These are phyloP conservation scores for Lampropteryx suffumata DNA, from an alignment of 2,888 invertebrate species.

Conservation along the genomic window DNA sequence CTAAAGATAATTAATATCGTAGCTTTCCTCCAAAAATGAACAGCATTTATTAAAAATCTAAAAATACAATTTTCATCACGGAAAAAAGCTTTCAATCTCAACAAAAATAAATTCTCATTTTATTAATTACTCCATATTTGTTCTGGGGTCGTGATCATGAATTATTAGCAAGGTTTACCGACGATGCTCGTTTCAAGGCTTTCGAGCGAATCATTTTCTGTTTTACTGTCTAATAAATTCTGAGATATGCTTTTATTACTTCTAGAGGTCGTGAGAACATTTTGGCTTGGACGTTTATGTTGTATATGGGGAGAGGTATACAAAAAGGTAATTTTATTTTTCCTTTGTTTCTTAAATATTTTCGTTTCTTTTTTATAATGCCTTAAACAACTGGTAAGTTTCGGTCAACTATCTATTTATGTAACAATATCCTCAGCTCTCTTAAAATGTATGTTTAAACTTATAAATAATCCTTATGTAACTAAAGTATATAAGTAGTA, in stretches of 20 bases:
- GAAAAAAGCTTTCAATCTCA: slow-evolving; percentile 39
- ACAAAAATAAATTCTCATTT: slow-evolving; percentile 43
- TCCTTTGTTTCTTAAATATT: no score
- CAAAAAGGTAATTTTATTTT: background rate
- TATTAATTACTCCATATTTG: slow-evolving; percentile 52
- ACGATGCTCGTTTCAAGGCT: slow-evolving; percentile 30
- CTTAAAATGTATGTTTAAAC: no score
- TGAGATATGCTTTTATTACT: slow-evolving; percentile 33
- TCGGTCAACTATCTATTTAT: no score
- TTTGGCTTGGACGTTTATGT: slow-evolving; percentile 10
- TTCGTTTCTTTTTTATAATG: no score
- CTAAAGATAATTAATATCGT: no score
- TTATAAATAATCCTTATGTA: no score
- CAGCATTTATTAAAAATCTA: no score
- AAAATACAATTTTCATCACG: slow-evolving; percentile 16
- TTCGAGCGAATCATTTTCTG: slow-evolving; percentile 27
- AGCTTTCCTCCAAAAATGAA: no score
- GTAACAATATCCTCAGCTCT: no score
- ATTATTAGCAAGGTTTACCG: slow-evolving; percentile 37
- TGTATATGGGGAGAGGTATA: background rate
- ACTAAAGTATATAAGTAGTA: no score
- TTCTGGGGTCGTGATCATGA: slow-evolving; percentile 42
- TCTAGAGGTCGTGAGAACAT: slow-evolving; percentile 16
- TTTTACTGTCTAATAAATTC: slow-evolving; percentile 32
- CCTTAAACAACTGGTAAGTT: no score